Percentiles rank a stretch among this genome's conserved stretches.
Conservation (phyloP, 2,888 invertebrate genomes). For the Adineta ricciae region DNA sequence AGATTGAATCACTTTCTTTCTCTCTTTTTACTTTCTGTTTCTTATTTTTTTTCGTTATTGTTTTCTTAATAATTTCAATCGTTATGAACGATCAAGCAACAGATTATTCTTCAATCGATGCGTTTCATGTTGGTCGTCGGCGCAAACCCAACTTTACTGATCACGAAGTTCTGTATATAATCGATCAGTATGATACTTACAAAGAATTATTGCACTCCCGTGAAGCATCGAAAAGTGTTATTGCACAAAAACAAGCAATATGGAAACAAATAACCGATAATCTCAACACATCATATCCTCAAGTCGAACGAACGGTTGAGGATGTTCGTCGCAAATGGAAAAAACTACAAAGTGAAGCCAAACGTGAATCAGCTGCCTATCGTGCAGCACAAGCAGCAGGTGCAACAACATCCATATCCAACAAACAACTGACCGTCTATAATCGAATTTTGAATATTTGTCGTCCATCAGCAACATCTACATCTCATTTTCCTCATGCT, state of each 20-base stretch:
- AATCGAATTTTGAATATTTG: background rate
- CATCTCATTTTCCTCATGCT: conserved; percentile 1
- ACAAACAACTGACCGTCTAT: background rate
- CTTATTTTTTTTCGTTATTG: background rate
- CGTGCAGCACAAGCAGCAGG: background rate
- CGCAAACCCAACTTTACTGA: conserved; percentile 20
- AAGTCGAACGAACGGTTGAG: conserved; percentile 14
- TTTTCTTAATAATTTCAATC: background rate
- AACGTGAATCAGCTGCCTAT: background rate
- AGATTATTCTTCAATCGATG: background rate
- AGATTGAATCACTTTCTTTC: background rate
- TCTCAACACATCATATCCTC: background rate
- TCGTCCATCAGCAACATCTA: background rate
- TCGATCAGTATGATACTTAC: conserved; percentile 5
- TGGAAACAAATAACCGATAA: conserved; percentile 20
- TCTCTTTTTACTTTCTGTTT: too few relatives aligned
- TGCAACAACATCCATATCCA: background rate
- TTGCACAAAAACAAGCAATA: conserved; percentile 19
- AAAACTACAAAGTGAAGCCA: conserved; percentile 19
- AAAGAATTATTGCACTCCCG: conserved; percentile 9
- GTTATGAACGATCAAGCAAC: background rate
- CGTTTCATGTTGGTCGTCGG: conserved; percentile 14
- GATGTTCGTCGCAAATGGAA: conserved; percentile 20
- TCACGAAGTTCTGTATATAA: conserved; percentile 14
- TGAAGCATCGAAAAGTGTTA: conserved; percentile 19